Evolutionary conservation across 2,797 vertebrate genomes (phyloP).

Genomic region (Australoheros facetus): DNA sequence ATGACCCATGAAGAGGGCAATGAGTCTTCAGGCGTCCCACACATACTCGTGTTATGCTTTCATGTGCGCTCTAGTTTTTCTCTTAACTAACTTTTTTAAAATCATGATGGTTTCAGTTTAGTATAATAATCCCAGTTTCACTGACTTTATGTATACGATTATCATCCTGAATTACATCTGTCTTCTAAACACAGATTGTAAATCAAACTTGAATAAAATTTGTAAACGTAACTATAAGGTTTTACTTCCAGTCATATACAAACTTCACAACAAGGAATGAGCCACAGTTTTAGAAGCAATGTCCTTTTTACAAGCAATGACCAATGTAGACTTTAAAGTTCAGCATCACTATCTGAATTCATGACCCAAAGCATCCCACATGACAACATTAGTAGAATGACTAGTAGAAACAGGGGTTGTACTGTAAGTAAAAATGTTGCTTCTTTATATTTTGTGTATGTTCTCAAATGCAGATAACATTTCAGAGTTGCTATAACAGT

Average conservation of each 20-base stretch:
- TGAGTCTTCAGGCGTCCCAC: background rate
- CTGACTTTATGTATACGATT: background rate
- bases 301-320: background rate
- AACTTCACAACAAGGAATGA: too few relatives aligned
- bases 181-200: background rate
- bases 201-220: background rate
- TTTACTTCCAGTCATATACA: too few relatives aligned
- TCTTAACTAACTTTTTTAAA: too few relatives aligned
- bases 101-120: background rate
- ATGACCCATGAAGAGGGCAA: background rate
- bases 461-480: background rate
- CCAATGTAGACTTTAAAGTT: background rate
- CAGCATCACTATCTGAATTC: background rate
- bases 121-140: background rate
- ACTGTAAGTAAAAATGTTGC: background rate
- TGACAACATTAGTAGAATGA: background rate
- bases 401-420: background rate
- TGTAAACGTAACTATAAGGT: background rate
- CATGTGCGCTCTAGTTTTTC: too few relatives aligned
- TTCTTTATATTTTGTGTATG: background rate
- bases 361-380: background rate
- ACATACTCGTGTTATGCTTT: too few relatives aligned
- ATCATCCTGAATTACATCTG: background rate
- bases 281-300: background rate
- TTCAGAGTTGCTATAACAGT: background rate